phyloP scores from a whole-genome alignment of 2,113 vertebrate genomes.

The Clarias magur region DNA sequence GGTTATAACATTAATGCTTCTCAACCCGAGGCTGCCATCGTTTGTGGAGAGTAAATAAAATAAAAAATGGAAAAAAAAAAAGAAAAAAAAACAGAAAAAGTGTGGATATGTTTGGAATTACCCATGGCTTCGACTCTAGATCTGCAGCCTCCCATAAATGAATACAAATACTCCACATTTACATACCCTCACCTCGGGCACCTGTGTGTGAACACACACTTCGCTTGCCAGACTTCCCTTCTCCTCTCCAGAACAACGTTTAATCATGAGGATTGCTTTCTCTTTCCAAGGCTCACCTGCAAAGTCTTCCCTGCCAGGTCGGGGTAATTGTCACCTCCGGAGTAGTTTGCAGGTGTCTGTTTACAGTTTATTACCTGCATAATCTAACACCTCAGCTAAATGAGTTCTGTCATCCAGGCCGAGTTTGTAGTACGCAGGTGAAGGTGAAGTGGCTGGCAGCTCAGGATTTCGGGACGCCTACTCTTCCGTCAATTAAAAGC shows the following conservation, averaged over 20 bases:
- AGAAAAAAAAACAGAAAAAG: neutral
- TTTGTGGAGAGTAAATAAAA: slow-evolving; percentile 20
- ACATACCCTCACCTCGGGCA: slow-evolving; percentile 26
- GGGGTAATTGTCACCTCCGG: slow-evolving; percentile 55
- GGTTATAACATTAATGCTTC: neutral
- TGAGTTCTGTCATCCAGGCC: slow-evolving; percentile 47
- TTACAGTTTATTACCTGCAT: slow-evolving; percentile 52
- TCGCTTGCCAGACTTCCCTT: slow-evolving; percentile 28
- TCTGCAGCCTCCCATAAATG: slow-evolving; percentile 50
- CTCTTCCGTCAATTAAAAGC: slow-evolving; percentile 7
- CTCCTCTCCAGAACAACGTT: slow-evolving; percentile 42
- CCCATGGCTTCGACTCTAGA: slow-evolving; percentile 17
- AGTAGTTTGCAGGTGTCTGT: slow-evolving; percentile 46
- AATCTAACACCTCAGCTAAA: slow-evolving; percentile 53
- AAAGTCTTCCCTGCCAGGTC: slow-evolving; percentile 35
- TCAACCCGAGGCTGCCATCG: neutral
- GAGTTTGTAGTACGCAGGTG: slow-evolving; percentile 12
- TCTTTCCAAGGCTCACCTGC: slow-evolving; percentile 35
- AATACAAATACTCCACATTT: slow-evolving; percentile 54
- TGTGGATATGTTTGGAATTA: slow-evolving; percentile 28
- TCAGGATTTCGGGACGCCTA: neutral
- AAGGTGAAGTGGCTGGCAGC: slow-evolving; percentile 14
- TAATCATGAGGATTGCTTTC: slow-evolving; percentile 54
- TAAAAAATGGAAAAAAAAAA: neutral
- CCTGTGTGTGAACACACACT: slow-evolving; percentile 11